Percentiles rank a stretch among this genome's conserved stretches.
phyloP scores from a whole-genome alignment of 2,113 vertebrate species.

The Ptychochromis oligacanthus region DNA sequence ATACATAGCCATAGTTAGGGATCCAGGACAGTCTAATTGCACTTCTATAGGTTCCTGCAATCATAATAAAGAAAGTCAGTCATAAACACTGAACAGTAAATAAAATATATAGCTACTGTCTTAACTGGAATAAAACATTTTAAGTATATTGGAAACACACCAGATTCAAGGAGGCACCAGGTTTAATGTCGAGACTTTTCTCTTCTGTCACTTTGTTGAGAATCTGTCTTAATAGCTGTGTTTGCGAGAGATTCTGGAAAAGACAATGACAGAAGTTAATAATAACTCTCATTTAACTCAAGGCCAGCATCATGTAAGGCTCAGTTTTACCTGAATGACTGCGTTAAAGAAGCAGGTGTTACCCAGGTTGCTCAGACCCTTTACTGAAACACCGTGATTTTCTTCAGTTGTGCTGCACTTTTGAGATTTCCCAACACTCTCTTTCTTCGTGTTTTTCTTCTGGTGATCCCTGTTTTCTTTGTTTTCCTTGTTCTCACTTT shows the following conservation, averaged over 20 bases:
- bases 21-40: slow-evolving; percentile 86
- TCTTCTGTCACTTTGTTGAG: slow-evolving; percentile 86
- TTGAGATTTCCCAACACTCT: slow-evolving; percentile 70
- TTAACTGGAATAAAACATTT: background rate
- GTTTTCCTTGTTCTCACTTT: slow-evolving; percentile 72
- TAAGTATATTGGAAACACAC: slow-evolving; percentile 50
- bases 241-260: slow-evolving; percentile 93
- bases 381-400: slow-evolving; percentile 79
- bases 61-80: background rate
- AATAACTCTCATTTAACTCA: background rate
- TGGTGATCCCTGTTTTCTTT: slow-evolving; percentile 79
- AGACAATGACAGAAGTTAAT: background rate
- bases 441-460: slow-evolving; percentile 77
- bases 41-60: slow-evolving; percentile 85
- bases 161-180: slow-evolving; percentile 69
- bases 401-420: slow-evolving; percentile 48
- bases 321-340: slow-evolving; percentile 90
- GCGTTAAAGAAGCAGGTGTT: slow-evolving; percentile 99
- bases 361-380: slow-evolving; percentile 95
- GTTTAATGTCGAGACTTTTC: slow-evolving; percentile 81
- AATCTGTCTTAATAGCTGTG: slow-evolving; percentile 85
- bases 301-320: background rate
- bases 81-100: background rate
- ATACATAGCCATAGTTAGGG: slow-evolving; percentile 91
- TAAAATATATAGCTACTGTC: background rate